phyloP scores from a whole-genome alignment of 2,888 invertebrate genomes.

The Pammene aurita region DNA sequence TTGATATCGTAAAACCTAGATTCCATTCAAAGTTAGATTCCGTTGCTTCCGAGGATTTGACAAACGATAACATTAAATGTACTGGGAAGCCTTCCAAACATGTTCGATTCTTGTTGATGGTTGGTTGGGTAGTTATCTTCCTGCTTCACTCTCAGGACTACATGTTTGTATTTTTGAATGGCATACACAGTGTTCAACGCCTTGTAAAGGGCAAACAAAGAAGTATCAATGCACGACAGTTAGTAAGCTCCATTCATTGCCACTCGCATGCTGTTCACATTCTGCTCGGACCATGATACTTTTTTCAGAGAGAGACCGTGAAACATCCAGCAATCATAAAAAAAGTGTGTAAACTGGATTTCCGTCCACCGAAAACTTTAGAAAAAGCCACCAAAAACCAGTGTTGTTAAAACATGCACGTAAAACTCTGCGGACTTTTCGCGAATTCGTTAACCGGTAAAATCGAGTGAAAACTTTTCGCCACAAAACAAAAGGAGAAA shows the following conservation, averaged over 20 bases:
- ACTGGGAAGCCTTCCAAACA: background rate
- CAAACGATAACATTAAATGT: background rate
- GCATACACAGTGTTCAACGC: background rate
- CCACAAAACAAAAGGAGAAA: slow-evolving; percentile 35
- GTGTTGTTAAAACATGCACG: slow-evolving; percentile 71
- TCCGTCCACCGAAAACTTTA: slow-evolving; percentile 52
- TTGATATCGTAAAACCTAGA: no score
- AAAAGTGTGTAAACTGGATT: slow-evolving; percentile 55
- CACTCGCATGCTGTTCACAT: slow-evolving; percentile 2
- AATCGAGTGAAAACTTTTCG: slow-evolving; percentile 36
- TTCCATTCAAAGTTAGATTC: no score
- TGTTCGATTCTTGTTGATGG: background rate
- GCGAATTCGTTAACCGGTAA: slow-evolving; percentile 59
- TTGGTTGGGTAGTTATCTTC: background rate
- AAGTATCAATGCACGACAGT: slow-evolving; percentile 3
- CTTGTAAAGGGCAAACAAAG: slow-evolving; percentile 3
- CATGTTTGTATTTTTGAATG: background rate
- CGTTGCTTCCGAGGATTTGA: background rate
- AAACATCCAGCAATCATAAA: slow-evolving; percentile 51
- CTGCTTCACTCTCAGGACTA: background rate
- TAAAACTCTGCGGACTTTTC: slow-evolving; percentile 62
- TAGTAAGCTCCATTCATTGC: slow-evolving; percentile 1
- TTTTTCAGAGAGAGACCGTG: slow-evolving; percentile 22
- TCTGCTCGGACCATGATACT: slow-evolving; percentile 14
- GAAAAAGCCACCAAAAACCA: slow-evolving; percentile 60